Conservation (phyloP, 2,113 vertebrate species). For the Cyanoliseus patagonus region DNA sequence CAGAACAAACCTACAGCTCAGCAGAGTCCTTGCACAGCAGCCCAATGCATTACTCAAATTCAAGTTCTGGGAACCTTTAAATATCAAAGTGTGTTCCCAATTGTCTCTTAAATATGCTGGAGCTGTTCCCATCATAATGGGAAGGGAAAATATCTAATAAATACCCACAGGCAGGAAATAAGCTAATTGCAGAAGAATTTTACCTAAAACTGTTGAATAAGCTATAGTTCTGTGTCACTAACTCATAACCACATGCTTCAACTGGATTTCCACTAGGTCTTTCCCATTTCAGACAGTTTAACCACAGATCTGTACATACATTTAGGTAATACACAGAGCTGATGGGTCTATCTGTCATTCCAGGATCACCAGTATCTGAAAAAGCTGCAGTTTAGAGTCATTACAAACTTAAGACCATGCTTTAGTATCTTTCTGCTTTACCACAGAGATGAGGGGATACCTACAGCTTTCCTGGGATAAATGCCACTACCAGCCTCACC, state of each 20-base stretch:
- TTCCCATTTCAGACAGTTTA: background rate
- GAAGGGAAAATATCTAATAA: constrained; percentile 38
- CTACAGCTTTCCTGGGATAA: background rate
- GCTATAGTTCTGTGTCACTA: constrained; percentile 1
- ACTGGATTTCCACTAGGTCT: background rate
- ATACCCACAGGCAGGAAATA: constrained; percentile 25
- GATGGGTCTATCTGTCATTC: background rate
- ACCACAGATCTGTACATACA: background rate
- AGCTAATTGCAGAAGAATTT: constrained; percentile 49
- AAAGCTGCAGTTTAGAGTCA: background rate
- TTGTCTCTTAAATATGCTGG: constrained; percentile 26
- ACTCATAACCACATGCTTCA: background rate
- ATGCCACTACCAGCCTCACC: background rate
- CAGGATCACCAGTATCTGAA: background rate
- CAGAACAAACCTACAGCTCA: background rate
- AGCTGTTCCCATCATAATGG: constrained; percentile 1
- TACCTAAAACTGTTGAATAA: constrained; percentile 26
- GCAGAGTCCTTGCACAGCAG: background rate
- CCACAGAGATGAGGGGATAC: background rate
- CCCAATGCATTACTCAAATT: background rate
- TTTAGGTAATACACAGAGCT: background rate
- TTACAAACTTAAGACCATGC: background rate
- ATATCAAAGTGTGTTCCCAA: background rate
- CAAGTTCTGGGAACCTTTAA: constrained; percentile 37
- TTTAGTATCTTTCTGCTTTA: background rate